phyloP scores from a whole-genome alignment of 2,888 invertebrate genomes.

The Schrankia costaestrigalis region DNA sequence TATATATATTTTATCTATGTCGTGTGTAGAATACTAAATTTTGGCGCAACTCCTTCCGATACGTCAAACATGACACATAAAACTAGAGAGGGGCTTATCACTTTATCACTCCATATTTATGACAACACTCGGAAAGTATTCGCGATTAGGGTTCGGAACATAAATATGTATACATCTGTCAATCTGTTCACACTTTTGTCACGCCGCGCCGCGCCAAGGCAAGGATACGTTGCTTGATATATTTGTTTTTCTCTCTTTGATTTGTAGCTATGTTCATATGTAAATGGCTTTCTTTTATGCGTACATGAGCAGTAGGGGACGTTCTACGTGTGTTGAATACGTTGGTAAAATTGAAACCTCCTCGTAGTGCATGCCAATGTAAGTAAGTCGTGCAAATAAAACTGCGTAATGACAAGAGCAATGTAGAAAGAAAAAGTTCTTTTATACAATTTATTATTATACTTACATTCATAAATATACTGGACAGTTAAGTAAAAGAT shows the following conservation, averaged over 20 bases:
- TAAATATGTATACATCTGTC: slow-evolving; percentile 19
- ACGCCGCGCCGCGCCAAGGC: too few relatives aligned
- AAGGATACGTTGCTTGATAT: slow-evolving; percentile 6
- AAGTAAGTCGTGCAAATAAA: too few relatives aligned
- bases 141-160: slow-evolving; percentile 17
- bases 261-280: slow-evolving; percentile 7
- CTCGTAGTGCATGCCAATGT: too few relatives aligned
- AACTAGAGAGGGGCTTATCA: slow-evolving; percentile 19
- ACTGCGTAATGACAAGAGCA: too few relatives aligned
- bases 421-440: too few relatives aligned
- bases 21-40: slow-evolving; percentile 29
- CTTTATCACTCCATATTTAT: slow-evolving; percentile 28
- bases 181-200: slow-evolving; percentile 17
- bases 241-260: slow-evolving; percentile 7
- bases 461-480: too few relatives aligned
- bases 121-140: slow-evolving; percentile 21
- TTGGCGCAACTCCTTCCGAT: slow-evolving; percentile 18
- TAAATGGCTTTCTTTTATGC: slow-evolving; percentile 2
- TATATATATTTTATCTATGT: slow-evolving; percentile 21
- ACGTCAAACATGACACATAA: slow-evolving; percentile 17
- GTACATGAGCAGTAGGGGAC: too few relatives aligned
- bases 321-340: too few relatives aligned
- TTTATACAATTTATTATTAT: too few relatives aligned
- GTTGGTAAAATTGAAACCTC: too few relatives aligned
- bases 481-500: too few relatives aligned